These are phyloP conservation scores for Hartigia nigra DNA, from an alignment of 2,888 invertebrate species.

Conservation along the genomic window DNA sequence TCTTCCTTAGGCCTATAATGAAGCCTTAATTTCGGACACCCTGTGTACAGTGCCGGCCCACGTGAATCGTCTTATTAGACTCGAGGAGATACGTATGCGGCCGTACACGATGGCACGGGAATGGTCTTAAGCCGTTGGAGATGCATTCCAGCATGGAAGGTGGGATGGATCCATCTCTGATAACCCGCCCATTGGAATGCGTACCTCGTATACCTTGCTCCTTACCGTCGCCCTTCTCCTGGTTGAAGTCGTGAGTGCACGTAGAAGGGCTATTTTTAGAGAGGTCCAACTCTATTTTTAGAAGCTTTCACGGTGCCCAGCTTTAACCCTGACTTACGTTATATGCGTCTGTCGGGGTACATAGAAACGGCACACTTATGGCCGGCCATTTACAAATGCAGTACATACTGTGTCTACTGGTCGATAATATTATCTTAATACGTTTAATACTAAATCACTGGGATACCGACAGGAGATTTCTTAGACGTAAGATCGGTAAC, in stretches of 20 bases:
- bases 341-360: constrained; percentile 38
- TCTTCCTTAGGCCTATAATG: background rate
- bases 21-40: constrained; percentile 1
- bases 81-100: background rate
- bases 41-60: constrained; percentile 8
- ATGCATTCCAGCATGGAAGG: constrained; percentile 51
- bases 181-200: constrained; percentile 64
- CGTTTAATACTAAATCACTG: background rate
- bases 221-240: constrained; percentile 5
- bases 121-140: constrained; percentile 4
- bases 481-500: background rate
- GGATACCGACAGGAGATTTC: background rate
- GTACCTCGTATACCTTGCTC: constrained; percentile 57
- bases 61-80: constrained; percentile 11
- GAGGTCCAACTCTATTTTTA: constrained; percentile 63
- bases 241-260: constrained; percentile 16
- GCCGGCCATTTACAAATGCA: background rate
- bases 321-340: constrained; percentile 64
- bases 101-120: background rate
- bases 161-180: constrained; percentile 63
- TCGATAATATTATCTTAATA: background rate
- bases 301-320: constrained; percentile 57
- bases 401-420: background rate
- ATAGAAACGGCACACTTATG: constrained; percentile 17
- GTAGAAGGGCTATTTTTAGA: constrained; percentile 59